Evolutionary conservation across 2,113 vertebrate species (phyloP), one percentile per base, ranked within the genome.

Genomic region (Cardinalis cardinalis): DNA sequence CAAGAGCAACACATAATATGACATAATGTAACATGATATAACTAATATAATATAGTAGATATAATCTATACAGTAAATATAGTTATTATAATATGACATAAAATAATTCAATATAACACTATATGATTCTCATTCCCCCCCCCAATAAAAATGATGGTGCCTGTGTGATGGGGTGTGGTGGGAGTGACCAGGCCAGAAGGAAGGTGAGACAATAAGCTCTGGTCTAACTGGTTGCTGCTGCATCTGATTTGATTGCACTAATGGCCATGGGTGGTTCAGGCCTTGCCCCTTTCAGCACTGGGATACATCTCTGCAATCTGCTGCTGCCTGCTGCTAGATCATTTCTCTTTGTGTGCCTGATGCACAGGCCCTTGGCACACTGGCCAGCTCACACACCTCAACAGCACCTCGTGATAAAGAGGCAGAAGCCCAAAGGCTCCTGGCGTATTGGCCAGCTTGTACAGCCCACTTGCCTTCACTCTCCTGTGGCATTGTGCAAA

Each of bases 321-420:
- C 94, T 88, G 65, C 84, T 95, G 90, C 91, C 93, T 96, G 89
- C 95, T 95, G 87, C 89, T 90, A 46, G 60, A 68, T 93, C 43
- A 25, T 96, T 96, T 87, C 87, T 93, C 64, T 93, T 93, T 93
- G 70, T 95, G 85, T 64, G 88, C 49, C 68, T 94, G 89, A 71
- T 74, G 71, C 95, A 41, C 19, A 7, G 77, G 85, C 76, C 94
- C 71, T 84, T 96, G 94, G 90, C 92, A 79, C 0, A 3, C 66
- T 83, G 94, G 74, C 52, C 53, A 5, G 73, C 84, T 95, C 81
- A 59, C 90, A 87, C 90, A 97, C 92, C 92, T 95, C 93, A 40
- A 84, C 25, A 91, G 85, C 84, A 95, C 89, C 85, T 95, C 95
- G 77, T 92, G 96, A 93, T 96, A 94, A 97, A 95, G 92, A 91